Base-by-base conservation (phyloP, 37 sponge, comb jelly and placozoan species). In the Agelas oroides region DNA sequence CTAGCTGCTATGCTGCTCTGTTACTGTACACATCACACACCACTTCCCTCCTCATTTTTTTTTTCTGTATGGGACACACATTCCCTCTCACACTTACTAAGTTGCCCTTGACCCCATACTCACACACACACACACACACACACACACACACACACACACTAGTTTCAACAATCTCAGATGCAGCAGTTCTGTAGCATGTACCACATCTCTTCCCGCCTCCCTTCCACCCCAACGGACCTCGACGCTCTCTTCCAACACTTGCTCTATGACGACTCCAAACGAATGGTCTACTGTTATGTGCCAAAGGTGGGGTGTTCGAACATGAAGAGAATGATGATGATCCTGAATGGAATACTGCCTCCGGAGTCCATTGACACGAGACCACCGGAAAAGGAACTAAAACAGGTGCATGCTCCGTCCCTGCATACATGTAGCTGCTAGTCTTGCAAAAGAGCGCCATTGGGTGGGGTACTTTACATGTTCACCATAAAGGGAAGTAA, bases 251-350 rank as follows among this genome's bases (percentile, higher is more conserved):
- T 74, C 41, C 71, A 71, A n/a, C 90, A 90, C 40, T 76, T 90
- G 14, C 62, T 90, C 14, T 90, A 90, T 63, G 86, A 90, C 80
- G 90, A 90, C 58, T 16, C 57, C 2, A 80, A 75, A 27, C 65
- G 60, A 41, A 74, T 90, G 0, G 71, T 90, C 35, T 90, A 79
- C 35, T 90, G 90, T 36, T 84, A 84, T 75, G 90, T 84, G 21
- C 90, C 90, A 30, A 90, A 90, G 38, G 73, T 58, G 58, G 90
- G 90, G 21, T 90, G 90, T 64, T 74, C 81, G 11, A 90, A 90
- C 59, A 73, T 81, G 81, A 90, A 90, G 75, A 40, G 81, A 25
- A 23, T 84, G 70, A 84, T 90, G 70, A 74, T 80, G 14, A 65
- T 84, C 0, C 53, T 90, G 25, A 84, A 90, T 79, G 90, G 86